Base-by-base conservation (phyloP, 2,113 vertebrate species). In the Anhinga rufa region DNA sequence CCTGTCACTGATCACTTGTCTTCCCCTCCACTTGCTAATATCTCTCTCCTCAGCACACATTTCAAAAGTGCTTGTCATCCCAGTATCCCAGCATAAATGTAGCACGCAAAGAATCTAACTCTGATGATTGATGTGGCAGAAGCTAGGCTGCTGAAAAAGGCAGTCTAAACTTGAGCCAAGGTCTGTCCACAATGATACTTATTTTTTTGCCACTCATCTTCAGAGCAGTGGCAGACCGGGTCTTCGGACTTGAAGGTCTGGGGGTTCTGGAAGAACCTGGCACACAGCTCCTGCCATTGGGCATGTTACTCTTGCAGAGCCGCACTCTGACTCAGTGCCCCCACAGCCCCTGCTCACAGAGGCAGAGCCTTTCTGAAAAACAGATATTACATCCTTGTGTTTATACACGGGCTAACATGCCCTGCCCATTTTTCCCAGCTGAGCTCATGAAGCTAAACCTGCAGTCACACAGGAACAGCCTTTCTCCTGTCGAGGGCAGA, bases 371-470 rank as follows among this genome's bases (percentile, higher is more conserved):
- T 34, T 70, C 14, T 34, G 55, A 22, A 51, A 10, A 51, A 5
- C 40, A 58, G 26, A 40, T 11, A 3, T 32, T 34, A 16, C 8
- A 58, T 64, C 51, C 32, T 25, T 17, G 16, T 5, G 16, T 10
- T 70, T 32, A 7, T 9, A 26, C 8, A 18, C 0, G 0, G 14
- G 38, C n/a, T 42, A 6, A 34, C 11, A 2, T 1, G 2, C 21
- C 17, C 40, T 38, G 57, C 17, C 16, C 15, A 4, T 3, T 70
- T 51, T 55, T 40, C 28, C n/a, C 42, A 28, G 24, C 8, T 7
- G 40, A 79, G 57, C 65, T 89, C 34, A 11, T 8, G 4, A 22
- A 51, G 55, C 38, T 21, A 64, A 52, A n/a, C 57, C 64, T 68
- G 26, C n/a, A 31, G 17, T 49, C 81, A 5, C 57, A 42, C 18